Conservation (phyloP, 2,888 invertebrate species). For the Lasioglossum calceatum region DNA sequence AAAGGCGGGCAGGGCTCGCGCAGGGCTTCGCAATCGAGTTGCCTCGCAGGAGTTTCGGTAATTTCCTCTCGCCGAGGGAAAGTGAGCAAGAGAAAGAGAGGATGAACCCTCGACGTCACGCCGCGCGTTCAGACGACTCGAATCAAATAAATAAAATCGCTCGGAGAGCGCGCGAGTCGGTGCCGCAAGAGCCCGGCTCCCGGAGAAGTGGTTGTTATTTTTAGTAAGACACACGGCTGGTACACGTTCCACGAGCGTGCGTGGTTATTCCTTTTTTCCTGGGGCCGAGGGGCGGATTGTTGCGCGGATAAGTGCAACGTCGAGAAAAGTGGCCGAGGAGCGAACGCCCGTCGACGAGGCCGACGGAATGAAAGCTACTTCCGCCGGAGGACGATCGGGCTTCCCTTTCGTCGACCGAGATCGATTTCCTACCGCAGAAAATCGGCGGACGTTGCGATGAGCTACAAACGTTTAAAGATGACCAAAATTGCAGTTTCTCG, state of each 20-base stretch:
- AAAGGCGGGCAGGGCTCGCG: background rate
- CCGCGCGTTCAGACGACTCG: slow-evolving; percentile 12
- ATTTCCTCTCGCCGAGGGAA: slow-evolving; percentile 1
- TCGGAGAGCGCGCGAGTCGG: background rate
- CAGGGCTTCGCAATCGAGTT: background rate
- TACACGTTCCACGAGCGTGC: slow-evolving; percentile 22
- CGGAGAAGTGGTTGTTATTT: slow-evolving; percentile 61
- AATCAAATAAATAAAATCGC: slow-evolving; percentile 56
- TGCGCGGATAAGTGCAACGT: slow-evolving; percentile 13
- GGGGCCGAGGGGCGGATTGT: slow-evolving; percentile 13
- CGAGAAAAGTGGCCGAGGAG: slow-evolving; percentile 8
- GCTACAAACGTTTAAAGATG: no score
- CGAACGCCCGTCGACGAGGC: background rate
- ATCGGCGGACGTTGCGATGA: background rate
- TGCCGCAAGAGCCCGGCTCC: background rate
- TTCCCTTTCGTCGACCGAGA: background rate
- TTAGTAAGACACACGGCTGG: slow-evolving; percentile 48
- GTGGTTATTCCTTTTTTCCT: slow-evolving; percentile 35
- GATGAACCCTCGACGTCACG: background rate
- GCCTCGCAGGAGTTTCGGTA: background rate
- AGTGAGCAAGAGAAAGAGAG: background rate
- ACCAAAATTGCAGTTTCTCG: no score
- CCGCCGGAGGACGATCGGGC: background rate
- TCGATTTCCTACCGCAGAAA: background rate
- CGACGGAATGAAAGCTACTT: slow-evolving; percentile 1